Conservation (phyloP, 2,797 vertebrate genomes). For the Sebastes alutus region DNA sequence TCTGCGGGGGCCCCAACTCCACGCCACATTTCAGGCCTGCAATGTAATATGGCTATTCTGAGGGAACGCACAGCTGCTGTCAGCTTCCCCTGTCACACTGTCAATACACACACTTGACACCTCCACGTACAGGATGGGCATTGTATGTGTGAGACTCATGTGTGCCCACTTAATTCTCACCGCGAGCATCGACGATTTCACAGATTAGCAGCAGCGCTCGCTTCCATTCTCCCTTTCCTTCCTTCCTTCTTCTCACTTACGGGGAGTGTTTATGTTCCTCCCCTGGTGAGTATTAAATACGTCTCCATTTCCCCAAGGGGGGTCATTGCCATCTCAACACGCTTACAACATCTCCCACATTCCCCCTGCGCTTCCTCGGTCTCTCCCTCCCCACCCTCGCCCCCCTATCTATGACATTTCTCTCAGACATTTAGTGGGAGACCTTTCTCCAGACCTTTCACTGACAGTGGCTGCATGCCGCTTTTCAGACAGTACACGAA, state of each 20-base stretch:
- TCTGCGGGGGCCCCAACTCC: conserved; percentile 14
- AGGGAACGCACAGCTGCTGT: conserved; percentile 73
- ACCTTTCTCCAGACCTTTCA: conserved; percentile 43
- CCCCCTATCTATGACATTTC: conserved; percentile 58
- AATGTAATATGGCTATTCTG: conserved; percentile 60
- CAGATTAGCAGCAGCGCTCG: background rate
- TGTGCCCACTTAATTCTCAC: conserved; percentile 23
- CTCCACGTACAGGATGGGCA: conserved; percentile 9
- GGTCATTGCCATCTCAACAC: conserved; percentile 47
- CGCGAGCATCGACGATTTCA: conserved; percentile 9
- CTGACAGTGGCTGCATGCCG: conserved; percentile 31
- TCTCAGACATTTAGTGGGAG: conserved; percentile 54
- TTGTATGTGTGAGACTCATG: background rate
- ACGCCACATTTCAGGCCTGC: conserved; percentile 17
- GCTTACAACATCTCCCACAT: conserved; percentile 27
- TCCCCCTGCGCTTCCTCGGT: background rate
- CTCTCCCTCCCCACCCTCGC: conserved; percentile 4
- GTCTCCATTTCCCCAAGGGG: conserved; percentile 33
- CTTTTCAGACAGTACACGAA: conserved; percentile 35
- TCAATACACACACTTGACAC: conserved; percentile 37
- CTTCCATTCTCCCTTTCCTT: background rate
- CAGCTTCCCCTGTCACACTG: conserved; percentile 64
- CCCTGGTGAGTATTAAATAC: conserved; percentile 43
- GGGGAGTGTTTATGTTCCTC: conserved; percentile 35
- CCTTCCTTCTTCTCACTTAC: conserved; percentile 16